Evolutionary conservation across 1,140 invertebrate genomes (phyloP), one percentile per base, ranked within the genome.

Genomic region (Popillia japonica): DNA sequence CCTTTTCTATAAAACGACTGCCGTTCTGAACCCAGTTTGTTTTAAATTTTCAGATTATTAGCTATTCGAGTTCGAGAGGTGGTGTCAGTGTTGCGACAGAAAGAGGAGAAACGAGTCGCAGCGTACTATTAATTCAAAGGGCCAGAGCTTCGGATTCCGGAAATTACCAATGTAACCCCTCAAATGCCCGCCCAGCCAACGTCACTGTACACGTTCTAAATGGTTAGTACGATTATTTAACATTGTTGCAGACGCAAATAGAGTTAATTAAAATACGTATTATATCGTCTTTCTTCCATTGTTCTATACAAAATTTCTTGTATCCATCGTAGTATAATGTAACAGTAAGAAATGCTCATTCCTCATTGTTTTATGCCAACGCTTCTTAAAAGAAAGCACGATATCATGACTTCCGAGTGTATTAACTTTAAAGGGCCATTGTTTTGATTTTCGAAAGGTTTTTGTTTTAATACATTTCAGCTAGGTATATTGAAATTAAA

Each of bases 151-250:
- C 92, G 23, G 94, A 96, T 87, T 94, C 93, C 11, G 94, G 93
- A 75, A 93, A 91, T 80, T 95, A 96, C 87, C 92, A 93, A 83
- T 94, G 93, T 87, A 95, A 95, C 89, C 94, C 95, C 83, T 95
- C 94, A 88, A 96, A 95, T 88, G 93, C 95, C 82, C 93, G 96
- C 87, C 89, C 94, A 40, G 95, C 95, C 87, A 95, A 94, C 85
- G 94, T 96, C 81, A 94, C 92, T 75, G 95, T 96, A 78, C 95
- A 96, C 87, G 95, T 96, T 82, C 90, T 96, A 81, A 96, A 96
- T 90, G 95, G 95, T 96, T 91, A 94, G 92, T 90, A 14, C 9
- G 22, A 34, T 72, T 40, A 72, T 55, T 55, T 55, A 55, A 55
- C 48, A 17, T 55, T 55, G 48, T 55, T n/a, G 73, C 14, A 14